Conservation (phyloP, 2,113 vertebrate species). For the Otis tarda region DNA sequence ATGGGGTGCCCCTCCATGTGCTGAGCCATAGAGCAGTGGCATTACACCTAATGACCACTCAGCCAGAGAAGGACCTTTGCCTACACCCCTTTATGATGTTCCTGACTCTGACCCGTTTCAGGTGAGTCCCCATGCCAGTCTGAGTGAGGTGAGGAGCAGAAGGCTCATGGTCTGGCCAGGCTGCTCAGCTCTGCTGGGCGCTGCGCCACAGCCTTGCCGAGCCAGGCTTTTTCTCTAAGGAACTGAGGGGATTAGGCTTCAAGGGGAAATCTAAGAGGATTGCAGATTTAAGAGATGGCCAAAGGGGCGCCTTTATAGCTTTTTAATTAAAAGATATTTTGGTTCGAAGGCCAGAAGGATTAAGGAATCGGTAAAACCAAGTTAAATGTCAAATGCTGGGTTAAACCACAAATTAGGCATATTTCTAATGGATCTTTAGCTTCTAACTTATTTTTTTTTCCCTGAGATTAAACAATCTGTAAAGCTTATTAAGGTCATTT, state of each 20-base stretch:
- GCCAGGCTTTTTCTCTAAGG: not conserved
- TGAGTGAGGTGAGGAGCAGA: not conserved
- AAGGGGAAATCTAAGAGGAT: conserved; percentile 25
- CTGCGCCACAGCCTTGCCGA: not conserved
- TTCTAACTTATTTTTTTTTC: not conserved
- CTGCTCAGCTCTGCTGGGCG: not conserved
- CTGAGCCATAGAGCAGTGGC: not conserved
- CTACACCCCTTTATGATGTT: not conserved
- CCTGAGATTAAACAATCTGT: not conserved
- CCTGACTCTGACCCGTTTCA: fast-evolving
- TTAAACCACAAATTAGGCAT: conserved; percentile 17
- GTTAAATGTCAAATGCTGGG: conserved; percentile 41
- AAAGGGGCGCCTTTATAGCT: conserved; percentile 7
- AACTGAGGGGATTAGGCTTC: conserved; percentile 17
- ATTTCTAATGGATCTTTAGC: conserved; percentile 2
- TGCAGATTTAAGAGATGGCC: conserved; percentile 51
- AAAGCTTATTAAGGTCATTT: not conserved
- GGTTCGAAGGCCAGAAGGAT: not conserved
- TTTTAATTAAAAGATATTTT: conserved; percentile 63
- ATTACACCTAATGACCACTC: fast-evolving
- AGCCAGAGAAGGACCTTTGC: not conserved
- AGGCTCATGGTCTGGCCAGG: fast-evolving
- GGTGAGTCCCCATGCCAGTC: fast-evolving
- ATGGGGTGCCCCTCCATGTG: fast-evolving
- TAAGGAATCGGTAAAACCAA: conserved; percentile 27